These are phyloP conservation scores for Hymenochirus boettgeri DNA, from an alignment of 2,113 vertebrate genomes.

Conservation along the genomic window DNA sequence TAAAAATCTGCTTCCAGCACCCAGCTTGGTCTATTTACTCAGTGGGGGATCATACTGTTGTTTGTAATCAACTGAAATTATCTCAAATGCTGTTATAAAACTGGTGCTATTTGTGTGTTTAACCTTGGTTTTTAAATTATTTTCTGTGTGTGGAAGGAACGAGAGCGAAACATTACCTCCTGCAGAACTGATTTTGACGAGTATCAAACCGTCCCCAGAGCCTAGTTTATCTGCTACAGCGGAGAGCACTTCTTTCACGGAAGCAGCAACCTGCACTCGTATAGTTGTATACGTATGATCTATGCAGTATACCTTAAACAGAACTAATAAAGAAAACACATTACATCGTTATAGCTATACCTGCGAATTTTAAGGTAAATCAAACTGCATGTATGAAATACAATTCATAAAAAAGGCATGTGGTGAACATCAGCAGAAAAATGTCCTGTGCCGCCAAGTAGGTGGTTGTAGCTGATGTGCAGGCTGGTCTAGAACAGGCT, in stretches of 20 bases:
- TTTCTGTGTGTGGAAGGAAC: slow-evolving; percentile 30
- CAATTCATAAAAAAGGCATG: too few species aligned
- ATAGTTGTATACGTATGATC: slow-evolving; percentile 97
- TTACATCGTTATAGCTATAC: too few species aligned
- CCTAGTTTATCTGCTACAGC: slow-evolving; percentile 91
- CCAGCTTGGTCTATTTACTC: slow-evolving; percentile 42
- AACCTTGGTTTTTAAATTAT: slow-evolving; percentile 44
- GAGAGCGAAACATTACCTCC: slow-evolving; percentile 74
- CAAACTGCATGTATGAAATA: too few species aligned
- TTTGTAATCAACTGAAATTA: slow-evolving; percentile 43
- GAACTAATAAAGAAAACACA: slow-evolving; percentile 61
- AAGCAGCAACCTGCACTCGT: slow-evolving; percentile 78
- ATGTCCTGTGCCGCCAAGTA: too few species aligned
- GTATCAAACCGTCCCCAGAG: slow-evolving; percentile 82
- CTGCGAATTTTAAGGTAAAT: too few species aligned
- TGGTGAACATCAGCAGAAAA: too few species aligned
- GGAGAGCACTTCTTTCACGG: slow-evolving; percentile 82
- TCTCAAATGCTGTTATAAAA: slow-evolving; percentile 34
- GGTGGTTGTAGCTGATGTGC: too few species aligned
- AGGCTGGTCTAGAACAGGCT: too few species aligned
- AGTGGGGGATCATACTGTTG: slow-evolving; percentile 34
- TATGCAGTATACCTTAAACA: slow-evolving; percentile 93
- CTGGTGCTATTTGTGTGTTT: slow-evolving; percentile 40
- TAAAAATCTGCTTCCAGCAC: slow-evolving; percentile 31
- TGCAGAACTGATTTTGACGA: slow-evolving; percentile 88